A percentile compares a stretch with the other conserved stretches of the same genome.
phyloP scores from a whole-genome alignment of 2,113 vertebrate species.

The Podiceps cristatus region DNA sequence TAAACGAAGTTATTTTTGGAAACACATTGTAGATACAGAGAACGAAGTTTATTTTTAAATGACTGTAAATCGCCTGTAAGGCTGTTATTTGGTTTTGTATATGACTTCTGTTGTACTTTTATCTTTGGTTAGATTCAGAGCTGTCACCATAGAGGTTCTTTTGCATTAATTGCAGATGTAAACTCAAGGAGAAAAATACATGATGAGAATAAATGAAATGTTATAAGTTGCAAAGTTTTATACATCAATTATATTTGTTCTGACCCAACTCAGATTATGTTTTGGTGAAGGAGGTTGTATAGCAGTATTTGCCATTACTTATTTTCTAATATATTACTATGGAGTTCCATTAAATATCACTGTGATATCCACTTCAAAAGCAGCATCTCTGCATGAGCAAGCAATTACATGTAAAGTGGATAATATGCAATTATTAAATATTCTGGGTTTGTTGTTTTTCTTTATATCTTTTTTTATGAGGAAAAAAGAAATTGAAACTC shows the following conservation, averaged over 20 bases:
- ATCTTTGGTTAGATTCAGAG: background rate
- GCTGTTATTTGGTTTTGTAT: background rate
- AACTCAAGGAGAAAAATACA: background rate
- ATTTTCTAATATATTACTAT: background rate
- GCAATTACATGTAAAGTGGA: background rate
- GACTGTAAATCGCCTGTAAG: fast-evolving
- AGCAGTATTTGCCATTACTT: background rate
- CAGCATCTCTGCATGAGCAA: background rate
- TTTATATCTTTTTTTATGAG: background rate
- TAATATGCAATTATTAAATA: slow-evolving; percentile 46
- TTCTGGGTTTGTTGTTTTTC: background rate
- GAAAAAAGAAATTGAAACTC: background rate
- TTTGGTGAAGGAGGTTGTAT: background rate
- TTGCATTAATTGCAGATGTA: background rate
- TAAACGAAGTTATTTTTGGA: background rate
- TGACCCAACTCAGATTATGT: background rate
- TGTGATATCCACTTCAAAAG: background rate
- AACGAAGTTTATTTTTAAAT: background rate
- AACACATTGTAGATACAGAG: background rate
- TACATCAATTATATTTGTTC: background rate
- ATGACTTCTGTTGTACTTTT: background rate
- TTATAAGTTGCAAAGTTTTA: background rate
- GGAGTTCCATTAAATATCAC: background rate
- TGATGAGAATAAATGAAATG: background rate
- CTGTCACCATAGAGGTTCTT: background rate